Percentiles rank a stretch among this genome's conserved stretches.
Conservation (phyloP, 1,140 invertebrate genomes). For the Hermatobates lingyangjiaoensis region DNA sequence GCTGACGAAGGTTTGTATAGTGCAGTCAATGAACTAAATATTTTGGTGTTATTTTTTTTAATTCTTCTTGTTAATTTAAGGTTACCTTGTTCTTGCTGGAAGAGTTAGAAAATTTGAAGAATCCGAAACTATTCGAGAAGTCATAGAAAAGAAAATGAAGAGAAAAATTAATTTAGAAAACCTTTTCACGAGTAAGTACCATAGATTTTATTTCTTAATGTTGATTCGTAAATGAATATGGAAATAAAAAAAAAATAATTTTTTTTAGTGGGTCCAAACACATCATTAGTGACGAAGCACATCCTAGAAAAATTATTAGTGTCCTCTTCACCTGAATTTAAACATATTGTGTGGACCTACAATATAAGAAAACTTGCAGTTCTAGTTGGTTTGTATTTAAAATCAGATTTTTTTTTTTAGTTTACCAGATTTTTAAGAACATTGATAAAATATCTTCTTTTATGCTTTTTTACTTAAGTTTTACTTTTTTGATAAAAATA, state of each 20-base stretch:
- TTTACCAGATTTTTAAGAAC: no score
- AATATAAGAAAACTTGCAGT: slow-evolving; percentile 80
- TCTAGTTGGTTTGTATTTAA: slow-evolving; percentile 51
- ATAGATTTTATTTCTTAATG: slow-evolving; percentile 4
- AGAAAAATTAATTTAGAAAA: slow-evolving; percentile 47
- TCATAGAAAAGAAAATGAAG: slow-evolving; percentile 72
- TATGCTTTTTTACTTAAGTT: no score
- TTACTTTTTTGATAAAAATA: no score
- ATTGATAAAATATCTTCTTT: no score
- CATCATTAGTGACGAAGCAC: slow-evolving; percentile 53
- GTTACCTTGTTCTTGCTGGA: slow-evolving; percentile 83
- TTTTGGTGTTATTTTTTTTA: neutral
- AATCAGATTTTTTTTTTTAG: no score
- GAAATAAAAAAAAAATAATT: neutral
- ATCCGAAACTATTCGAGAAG: slow-evolving; percentile 48
- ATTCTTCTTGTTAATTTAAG: slow-evolving; percentile 11
- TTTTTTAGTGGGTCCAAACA: slow-evolving; percentile 22
- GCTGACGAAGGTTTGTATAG: slow-evolving; percentile 62
- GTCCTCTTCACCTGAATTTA: slow-evolving; percentile 29
- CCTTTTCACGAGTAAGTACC: slow-evolving; percentile 44
- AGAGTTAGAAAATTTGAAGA: slow-evolving; percentile 75
- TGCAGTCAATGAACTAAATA: neutral
- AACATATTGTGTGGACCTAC: slow-evolving; percentile 83
- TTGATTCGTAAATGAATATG: neutral
- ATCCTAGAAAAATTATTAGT: slow-evolving; percentile 47